Evolutionary conservation across 1,140 invertebrate genomes (phyloP), one percentile per base, ranked within the genome.

Genomic region (Nilaparvata lugens): DNA sequence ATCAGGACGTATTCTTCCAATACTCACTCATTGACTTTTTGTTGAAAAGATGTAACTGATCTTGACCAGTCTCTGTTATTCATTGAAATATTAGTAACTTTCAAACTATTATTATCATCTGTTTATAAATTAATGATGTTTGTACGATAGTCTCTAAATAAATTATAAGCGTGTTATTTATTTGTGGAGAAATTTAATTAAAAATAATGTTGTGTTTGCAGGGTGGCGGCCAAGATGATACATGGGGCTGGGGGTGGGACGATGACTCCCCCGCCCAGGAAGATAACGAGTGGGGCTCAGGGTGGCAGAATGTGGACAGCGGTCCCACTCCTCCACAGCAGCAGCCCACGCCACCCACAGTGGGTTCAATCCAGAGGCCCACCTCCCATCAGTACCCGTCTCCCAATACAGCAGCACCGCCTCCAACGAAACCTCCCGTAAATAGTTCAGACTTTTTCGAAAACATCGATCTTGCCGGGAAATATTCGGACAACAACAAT

Each of bases 201-300:
- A n/a, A n/a, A n/a, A n/a, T n/a, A n/a, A n/a, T n/a, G 2, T 9
- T 35, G 7, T 35, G 13, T 35, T 35, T 35, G 7, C 31, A 35
- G 31, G 31, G 31, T 35, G 31, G 31, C 7, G 31, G 31, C 13
- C 31, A 35, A 35, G 43, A 55, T 43, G 64, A 65, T 38, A 61
- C 64, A 14, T 65, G 64, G 64, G 57, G 63, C 38, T 65, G 64
- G 64, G 64, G 64, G 24, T 61, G 58, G 59, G 64, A 65, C 14
- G 63, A 64, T 7, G 35, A 52, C 42, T 55, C 45, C 38, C 52
- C 58, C 0, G 48, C 48, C 31, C 54, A 60, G 40, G 23, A 52
- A 14, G 25, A 60, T 14, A 52, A 60, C n/a, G 58, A 60, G 6
- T 52, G 58, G 58, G 23, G 23, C 1, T 38, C 48, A n/a, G 58